Conservation (phyloP, 1,140 invertebrate genomes). For the Pseudobourletiella spinata region DNA sequence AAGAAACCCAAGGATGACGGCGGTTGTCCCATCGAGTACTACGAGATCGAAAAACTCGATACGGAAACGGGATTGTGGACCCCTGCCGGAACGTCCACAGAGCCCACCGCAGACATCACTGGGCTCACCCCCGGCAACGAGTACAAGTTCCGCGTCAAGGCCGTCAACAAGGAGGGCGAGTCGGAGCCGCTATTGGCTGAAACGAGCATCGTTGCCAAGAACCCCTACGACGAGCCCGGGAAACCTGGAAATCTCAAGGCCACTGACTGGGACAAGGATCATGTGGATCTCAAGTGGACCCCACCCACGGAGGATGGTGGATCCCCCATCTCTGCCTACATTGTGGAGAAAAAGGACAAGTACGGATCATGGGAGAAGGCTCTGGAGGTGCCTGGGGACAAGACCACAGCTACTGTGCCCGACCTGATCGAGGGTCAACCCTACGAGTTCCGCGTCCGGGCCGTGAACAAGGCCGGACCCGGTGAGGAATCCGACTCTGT, state of each 20-base stretch:
- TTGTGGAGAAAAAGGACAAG: slow-evolving; percentile 89
- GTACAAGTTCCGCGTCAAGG: slow-evolving; percentile 89
- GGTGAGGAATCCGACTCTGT: slow-evolving; percentile 75
- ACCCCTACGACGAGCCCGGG: slow-evolving; percentile 68
- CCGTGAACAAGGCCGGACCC: slow-evolving; percentile 86
- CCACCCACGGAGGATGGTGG: slow-evolving; percentile 56
- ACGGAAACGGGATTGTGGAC: slow-evolving; percentile 82
- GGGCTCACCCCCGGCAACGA: slow-evolving; percentile 82
- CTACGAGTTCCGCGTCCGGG: slow-evolving; percentile 83
- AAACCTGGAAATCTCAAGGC: slow-evolving; percentile 82
- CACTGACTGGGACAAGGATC: slow-evolving; percentile 93
- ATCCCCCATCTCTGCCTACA: slow-evolving; percentile 73
- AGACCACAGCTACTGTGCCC: slow-evolving; percentile 73
- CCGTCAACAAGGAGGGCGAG: slow-evolving; percentile 92
- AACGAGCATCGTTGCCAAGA: slow-evolving; percentile 82
- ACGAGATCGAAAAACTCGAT: slow-evolving; percentile 89
- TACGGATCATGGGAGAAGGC: slow-evolving; percentile 91
- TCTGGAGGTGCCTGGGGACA: slow-evolving; percentile 64
- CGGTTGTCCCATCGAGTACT: slow-evolving; percentile 72
- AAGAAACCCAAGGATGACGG: slow-evolving; percentile 71
- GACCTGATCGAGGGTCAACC: slow-evolving; percentile 82
- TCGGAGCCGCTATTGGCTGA: slow-evolving; percentile 85
- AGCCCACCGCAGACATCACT: slow-evolving; percentile 72
- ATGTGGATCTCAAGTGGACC: slow-evolving; percentile 77
- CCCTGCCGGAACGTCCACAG: slow-evolving; percentile 70